Evolutionary conservation across 2,113 vertebrate species (phyloP).

Genomic region (Elephantulus edwardii): DNA sequence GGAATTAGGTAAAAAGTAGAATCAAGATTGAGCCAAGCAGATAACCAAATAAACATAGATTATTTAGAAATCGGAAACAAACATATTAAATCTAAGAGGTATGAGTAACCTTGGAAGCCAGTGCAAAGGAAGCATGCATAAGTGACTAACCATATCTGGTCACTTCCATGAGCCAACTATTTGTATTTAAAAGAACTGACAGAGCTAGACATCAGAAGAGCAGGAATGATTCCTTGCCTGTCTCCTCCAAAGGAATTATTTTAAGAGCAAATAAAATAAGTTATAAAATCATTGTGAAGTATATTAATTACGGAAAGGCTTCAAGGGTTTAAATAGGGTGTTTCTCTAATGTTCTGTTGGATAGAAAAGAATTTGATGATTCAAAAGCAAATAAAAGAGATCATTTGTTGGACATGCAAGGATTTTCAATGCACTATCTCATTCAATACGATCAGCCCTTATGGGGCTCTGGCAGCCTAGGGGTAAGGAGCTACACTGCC

Average conservation of each 20-base stretch:
- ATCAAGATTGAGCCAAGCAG: not conserved
- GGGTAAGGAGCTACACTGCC: too few species aligned
- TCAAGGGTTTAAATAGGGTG: not conserved
- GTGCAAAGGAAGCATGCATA: not conserved
- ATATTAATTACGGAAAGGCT: not conserved
- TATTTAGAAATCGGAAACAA: not conserved
- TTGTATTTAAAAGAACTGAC: constrained; percentile 6
- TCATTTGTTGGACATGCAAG: not conserved
- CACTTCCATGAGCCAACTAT: not conserved
- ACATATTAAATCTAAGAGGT: not conserved
- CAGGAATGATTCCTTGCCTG: not conserved
- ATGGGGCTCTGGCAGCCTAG: too few species aligned
- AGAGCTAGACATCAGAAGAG: not conserved
- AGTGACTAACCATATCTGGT: not conserved
- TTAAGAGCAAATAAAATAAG: constrained; percentile 14
- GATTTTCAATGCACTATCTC: not conserved
- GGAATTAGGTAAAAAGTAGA: not conserved
- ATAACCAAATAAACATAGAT: not conserved
- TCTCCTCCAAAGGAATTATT: not conserved
- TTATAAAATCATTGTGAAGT: not conserved
- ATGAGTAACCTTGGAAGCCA: not conserved
- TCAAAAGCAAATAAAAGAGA: not conserved
- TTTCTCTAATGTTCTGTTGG: not conserved
- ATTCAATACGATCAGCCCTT: not conserved
- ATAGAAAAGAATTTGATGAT: not conserved